Evolutionary conservation across 2,888 invertebrate species (phyloP).

Genomic region (Chloroclystis v-ata): DNA sequence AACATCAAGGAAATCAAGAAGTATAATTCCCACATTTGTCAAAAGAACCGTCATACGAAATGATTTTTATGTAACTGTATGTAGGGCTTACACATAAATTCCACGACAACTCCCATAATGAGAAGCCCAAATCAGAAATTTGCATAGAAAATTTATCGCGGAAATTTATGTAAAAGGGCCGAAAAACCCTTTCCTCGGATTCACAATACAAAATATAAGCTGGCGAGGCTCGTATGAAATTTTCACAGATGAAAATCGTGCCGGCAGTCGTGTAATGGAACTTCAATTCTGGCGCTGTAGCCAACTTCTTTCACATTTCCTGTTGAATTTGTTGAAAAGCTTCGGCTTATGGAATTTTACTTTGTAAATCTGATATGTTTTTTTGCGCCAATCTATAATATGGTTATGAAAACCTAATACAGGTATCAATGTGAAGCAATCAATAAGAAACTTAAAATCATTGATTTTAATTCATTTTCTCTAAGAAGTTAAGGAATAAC

Average conservation of each 20-base stretch:
- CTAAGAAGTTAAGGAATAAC: too few species aligned
- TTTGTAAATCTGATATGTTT: too few species aligned
- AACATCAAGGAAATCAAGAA: too few species aligned
- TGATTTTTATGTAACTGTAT: constrained; percentile 3
- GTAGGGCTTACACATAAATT: constrained; percentile 1
- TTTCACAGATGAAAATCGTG: constrained; percentile 28
- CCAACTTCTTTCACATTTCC: constrained; percentile 11
- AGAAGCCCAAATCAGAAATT: constrained; percentile 21
- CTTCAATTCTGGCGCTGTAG: constrained; percentile 22
- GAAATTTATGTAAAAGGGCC: constrained; percentile 19
- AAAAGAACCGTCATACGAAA: not conserved
- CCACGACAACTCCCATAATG: constrained; percentile 15
- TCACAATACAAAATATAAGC: constrained; percentile 24
- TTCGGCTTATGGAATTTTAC: not conserved
- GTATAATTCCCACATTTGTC: too few species aligned
- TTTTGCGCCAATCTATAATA: too few species aligned
- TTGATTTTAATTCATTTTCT: too few species aligned
- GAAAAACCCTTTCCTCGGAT: constrained; percentile 16
- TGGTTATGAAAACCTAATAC: too few species aligned
- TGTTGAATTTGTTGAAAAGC: not conserved
- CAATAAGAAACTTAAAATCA: too few species aligned
- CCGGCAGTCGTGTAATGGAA: constrained; percentile 20
- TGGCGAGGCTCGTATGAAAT: constrained; percentile 19
- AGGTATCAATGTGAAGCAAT: too few species aligned
- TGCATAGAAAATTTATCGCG: constrained; percentile 16